A percentile compares a stretch with the other conserved stretches of the same genome.
Conservation (phyloP, 2,888 invertebrate species). For the Netelia virgata region DNA sequence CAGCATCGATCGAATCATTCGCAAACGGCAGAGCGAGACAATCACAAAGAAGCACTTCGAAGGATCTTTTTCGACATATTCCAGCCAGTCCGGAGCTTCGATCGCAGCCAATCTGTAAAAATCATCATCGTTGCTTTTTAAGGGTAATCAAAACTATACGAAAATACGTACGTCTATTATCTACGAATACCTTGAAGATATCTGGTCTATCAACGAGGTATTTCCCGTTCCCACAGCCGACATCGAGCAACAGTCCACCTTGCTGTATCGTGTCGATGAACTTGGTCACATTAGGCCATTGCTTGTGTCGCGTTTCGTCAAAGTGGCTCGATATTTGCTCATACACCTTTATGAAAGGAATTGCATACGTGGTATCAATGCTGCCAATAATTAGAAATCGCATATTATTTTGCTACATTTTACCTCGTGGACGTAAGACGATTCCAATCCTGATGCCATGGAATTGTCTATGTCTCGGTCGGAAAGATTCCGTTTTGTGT, state of each 20-base stretch:
- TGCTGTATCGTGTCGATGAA: constrained; percentile 90
- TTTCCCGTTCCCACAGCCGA: constrained; percentile 99
- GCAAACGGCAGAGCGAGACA: constrained; percentile 91
- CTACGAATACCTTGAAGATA: constrained; percentile 76
- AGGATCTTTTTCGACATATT: constrained; percentile 88
- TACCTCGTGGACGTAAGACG: constrained; percentile 91
- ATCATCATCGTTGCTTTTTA: constrained; percentile 2
- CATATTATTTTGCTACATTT: constrained; percentile 10
- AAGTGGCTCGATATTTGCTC: constrained; percentile 98
- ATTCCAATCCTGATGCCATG: constrained; percentile 89
- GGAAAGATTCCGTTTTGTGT: constrained; percentile 85
- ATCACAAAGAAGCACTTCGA: constrained; percentile 91
- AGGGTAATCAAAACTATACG: background rate
- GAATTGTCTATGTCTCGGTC: constrained; percentile 82
- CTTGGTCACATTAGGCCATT: constrained; percentile 95
- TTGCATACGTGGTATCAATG: background rate
- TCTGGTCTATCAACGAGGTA: constrained; percentile 87
- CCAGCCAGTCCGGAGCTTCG: constrained; percentile 89
- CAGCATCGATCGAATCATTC: constrained; percentile 90
- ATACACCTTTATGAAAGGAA: constrained; percentile 89
- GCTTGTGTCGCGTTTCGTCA: constrained; percentile 96
- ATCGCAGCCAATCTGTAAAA: constrained; percentile 92
- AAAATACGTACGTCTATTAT: too few species aligned
- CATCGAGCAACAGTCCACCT: constrained; percentile 93
- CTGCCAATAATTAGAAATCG: background rate